Percentiles rank a stretch among this genome's conserved stretches.
phyloP scores from a whole-genome alignment of 2,113 vertebrate species.

The Pantherophis guttatus region DNA sequence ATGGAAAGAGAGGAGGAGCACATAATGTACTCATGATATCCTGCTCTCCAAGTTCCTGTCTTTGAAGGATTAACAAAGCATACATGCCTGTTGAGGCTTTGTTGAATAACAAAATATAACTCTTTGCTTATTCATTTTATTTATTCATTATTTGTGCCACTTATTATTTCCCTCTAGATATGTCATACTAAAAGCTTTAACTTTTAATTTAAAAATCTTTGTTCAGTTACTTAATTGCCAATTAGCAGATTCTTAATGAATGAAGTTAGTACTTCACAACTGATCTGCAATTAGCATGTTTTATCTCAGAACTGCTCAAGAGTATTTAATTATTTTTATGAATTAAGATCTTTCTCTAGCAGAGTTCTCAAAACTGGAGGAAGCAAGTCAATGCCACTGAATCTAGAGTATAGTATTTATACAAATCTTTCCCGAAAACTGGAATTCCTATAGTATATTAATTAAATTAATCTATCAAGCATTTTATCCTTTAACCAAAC shows the following conservation, averaged over 20 bases:
- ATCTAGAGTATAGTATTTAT: background rate
- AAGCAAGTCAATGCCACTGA: background rate
- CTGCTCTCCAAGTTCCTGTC: background rate
- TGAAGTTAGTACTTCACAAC: constrained; percentile 30
- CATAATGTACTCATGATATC: background rate
- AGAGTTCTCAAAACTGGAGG: background rate
- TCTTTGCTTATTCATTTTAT: background rate
- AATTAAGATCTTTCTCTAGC: background rate
- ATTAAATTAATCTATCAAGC: background rate
- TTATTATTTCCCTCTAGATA: background rate
- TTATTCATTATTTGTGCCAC: background rate
- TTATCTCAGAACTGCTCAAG: constrained; percentile 26
- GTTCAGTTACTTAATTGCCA: constrained; percentile 32
- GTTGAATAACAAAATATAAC: background rate
- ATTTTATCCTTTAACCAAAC: background rate
- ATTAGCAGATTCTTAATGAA: constrained; percentile 40
- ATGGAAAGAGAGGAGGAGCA: background rate
- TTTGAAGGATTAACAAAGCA: background rate
- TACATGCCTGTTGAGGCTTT: background rate
- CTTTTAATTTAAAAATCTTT: constrained; percentile 8
- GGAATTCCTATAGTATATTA: background rate
- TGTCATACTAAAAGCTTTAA: background rate
- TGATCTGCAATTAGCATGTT: constrained; percentile 48
- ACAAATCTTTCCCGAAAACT: background rate
- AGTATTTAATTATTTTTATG: constrained; percentile 32